These are phyloP conservation scores for Lepisosteus osseus DNA, from an alignment of 2,113 vertebrate genomes.

Conservation along the genomic window DNA sequence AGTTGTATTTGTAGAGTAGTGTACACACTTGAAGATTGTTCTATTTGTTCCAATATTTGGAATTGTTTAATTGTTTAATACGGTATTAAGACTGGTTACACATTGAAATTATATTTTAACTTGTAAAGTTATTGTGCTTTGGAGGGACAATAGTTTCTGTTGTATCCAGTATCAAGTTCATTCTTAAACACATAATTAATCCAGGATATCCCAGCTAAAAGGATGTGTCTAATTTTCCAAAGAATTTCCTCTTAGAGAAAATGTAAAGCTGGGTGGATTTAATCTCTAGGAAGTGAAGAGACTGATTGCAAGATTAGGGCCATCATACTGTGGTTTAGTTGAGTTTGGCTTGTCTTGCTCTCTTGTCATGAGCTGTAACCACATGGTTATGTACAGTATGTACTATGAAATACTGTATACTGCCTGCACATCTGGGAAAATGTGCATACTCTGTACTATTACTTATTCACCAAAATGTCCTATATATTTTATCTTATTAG, in stretches of 20 bases:
- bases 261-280: not conserved
- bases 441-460: too few relatives aligned
- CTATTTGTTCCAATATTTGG: too few relatives aligned
- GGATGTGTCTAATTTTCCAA: conserved; percentile 38
- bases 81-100: too few relatives aligned
- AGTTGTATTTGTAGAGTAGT: too few relatives aligned
- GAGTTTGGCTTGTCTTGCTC: conserved; percentile 12
- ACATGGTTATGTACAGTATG: too few relatives aligned
- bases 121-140: conserved; percentile 6
- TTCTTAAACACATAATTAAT: conserved; percentile 26
- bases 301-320: conserved; percentile 20
- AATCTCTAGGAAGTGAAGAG: conserved; percentile 8
- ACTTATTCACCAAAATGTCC: not conserved
- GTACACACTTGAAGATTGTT: too few relatives aligned
- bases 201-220: conserved; percentile 36
- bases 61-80: too few relatives aligned
- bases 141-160: conserved; percentile 9
- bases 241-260: conserved; percentile 31
- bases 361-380: conserved; percentile 13
- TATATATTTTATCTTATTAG: conserved; percentile 1
- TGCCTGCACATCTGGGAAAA: too few relatives aligned
- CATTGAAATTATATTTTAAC: too few relatives aligned
- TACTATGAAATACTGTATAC: too few relatives aligned
- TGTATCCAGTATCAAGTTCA: conserved; percentile 22
- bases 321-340: not conserved